These are phyloP conservation scores for Morpho helenor DNA, from an alignment of 2,888 invertebrate species.

Conservation along the genomic window DNA sequence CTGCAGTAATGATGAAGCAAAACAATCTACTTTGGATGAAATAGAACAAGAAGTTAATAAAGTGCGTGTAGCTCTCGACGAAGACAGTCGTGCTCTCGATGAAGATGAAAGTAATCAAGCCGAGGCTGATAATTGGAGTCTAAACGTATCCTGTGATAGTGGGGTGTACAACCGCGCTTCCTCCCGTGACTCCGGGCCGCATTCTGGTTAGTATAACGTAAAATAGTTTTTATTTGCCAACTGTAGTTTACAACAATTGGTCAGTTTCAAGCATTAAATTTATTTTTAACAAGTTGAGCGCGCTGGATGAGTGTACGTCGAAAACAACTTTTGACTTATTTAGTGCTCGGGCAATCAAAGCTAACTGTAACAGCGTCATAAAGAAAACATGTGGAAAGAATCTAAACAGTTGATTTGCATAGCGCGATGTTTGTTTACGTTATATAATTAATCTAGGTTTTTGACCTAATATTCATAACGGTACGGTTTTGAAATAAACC, in stretches of 20 bases:
- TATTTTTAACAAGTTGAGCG: slow-evolving; percentile 54
- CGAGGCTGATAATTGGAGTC: slow-evolving; percentile 72
- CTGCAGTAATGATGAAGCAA: slow-evolving; percentile 46
- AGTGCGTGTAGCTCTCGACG: slow-evolving; percentile 70
- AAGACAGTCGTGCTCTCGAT: slow-evolving; percentile 70
- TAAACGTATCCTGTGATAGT: slow-evolving; percentile 78
- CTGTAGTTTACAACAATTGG: slow-evolving; percentile 28
- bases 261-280: slow-evolving; percentile 47
- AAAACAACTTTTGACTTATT: slow-evolving; percentile 54
- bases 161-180: slow-evolving; percentile 80
- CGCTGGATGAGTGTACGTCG: slow-evolving; percentile 40
- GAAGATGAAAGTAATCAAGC: slow-evolving; percentile 68
- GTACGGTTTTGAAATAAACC: slow-evolving; percentile 74
- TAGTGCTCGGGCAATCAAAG: slow-evolving; percentile 48
- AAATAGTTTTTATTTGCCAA: slow-evolving; percentile 31
- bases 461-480: slow-evolving; percentile 67
- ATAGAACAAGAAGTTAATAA: slow-evolving; percentile 74
- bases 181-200: slow-evolving; percentile 74
- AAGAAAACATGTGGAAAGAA: slow-evolving; percentile 54
- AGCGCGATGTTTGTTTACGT: slow-evolving; percentile 72
- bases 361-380: slow-evolving; percentile 45
- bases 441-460: slow-evolving; percentile 70
- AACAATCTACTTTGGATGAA: slow-evolving; percentile 68
- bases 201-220: slow-evolving; percentile 61
- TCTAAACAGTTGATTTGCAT: slow-evolving; percentile 48